Base-by-base conservation (phyloP, 2,888 invertebrate species). In the Pyrocoelia pectoralis region DNA sequence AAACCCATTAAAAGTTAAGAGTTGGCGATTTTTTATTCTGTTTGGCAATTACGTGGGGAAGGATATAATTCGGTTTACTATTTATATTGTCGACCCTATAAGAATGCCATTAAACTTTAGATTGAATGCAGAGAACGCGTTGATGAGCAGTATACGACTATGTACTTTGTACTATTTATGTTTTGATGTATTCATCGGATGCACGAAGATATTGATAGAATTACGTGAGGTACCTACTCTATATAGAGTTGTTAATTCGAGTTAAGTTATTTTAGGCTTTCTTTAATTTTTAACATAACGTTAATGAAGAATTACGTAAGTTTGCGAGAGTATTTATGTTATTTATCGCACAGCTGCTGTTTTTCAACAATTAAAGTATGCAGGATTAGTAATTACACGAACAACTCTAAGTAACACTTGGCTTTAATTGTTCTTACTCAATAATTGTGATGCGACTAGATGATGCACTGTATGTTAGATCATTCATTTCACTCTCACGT, bases 321-420 rank as follows among this genome's bases (percentile, higher is more conserved):
- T 77, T 77, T 71, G 75, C 76, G 70, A 76, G 73, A 75, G 74
- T 77, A 76, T 79, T 78, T 78, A 76, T 80, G 75, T 77, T 79
- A 78, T 78, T 79, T 79, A 77, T 78, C 76, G 77, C 75, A 76
- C 81, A 81, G 81, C 80, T 81, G 81, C 73, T 79, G 78, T 80
- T 81, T 79, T 81, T 81, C 76, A 79, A 79, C 80, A 80, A 80
- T 80, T 80, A 80, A 79, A 79, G 77, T 78, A 77, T 76, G 79
- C 78, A 78, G 78, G 77, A 79, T 80, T 76, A 77, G 74, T 79
- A 79, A 80, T 80, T 80, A 79, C 70, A 68, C 71, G 74, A 76
- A 72, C 73, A 77, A 76, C 76, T 78, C 76, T 79, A 79, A 79
- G 80, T 79, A 79, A 80, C 80, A 80, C 79, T 80, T 80, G 80